Evolutionary conservation across 2,888 invertebrate genomes (phyloP), one percentile per base, ranked within the genome.

Genomic region (Tetramorium bicarinatum): DNA sequence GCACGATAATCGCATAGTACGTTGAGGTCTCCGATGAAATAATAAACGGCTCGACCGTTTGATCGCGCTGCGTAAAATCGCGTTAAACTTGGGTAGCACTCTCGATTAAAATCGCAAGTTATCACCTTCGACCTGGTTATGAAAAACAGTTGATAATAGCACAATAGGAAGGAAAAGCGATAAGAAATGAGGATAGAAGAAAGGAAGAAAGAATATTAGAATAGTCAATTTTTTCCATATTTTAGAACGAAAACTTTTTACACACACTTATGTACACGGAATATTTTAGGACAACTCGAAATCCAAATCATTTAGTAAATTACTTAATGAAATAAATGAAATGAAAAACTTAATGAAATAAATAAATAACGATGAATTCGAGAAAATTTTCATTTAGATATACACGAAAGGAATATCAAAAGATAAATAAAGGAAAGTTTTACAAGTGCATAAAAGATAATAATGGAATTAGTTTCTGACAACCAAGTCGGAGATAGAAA

Each of bases 11-110:
- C 79, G 59, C 69, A 25, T 47, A 69, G 34, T 59, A 59, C 69
- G 38, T 69, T 69, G 56, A 56, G 69, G 69, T 79, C 59, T 59
- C 69, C 79, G 79, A 59, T 79, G 69, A 79, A 79, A 79, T 69
- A 79, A 79, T 69, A 69, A 69, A 79, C 77, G 66, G 66, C 56
- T 21, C 77, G 34, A 34, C 47, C 69, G 69, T 79, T 79, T 69
- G 77, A 66, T 77, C 77, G 54, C 54, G 66, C 15, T 44, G 66
- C 66, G 54, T 66, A 66, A 79, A 69, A 79, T 79, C 25, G 69
- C 47, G 79, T 79, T 79, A 69, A 79, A 69, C 44, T 79, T 59
- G 79, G 69, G 11, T 47, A 47, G 69, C 21, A 47, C 56, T 79
- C 54, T 56, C 79, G 47, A 79, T 79, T 59, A 69, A 79, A 69